phyloP scores from a whole-genome alignment of 2,797 vertebrate species.

The Triplophysa yarkandensis region DNA sequence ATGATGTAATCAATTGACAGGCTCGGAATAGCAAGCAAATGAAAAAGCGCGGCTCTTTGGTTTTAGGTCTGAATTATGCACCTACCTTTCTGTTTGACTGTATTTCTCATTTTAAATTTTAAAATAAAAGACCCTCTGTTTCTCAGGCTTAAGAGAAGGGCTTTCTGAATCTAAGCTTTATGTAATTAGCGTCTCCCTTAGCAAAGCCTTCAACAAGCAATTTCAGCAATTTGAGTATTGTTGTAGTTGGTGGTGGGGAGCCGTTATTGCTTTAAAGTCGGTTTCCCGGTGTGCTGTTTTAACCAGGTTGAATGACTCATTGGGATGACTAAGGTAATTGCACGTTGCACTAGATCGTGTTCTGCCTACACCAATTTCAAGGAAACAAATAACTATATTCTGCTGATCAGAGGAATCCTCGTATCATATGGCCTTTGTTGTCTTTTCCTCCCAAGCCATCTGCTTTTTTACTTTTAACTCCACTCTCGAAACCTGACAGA shows the following conservation, averaged over 20 bases:
- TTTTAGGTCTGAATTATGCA: constrained; percentile 58
- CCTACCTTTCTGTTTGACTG: constrained; percentile 45
- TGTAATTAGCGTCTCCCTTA: constrained; percentile 63
- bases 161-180: constrained; percentile 54
- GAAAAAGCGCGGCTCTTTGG: constrained; percentile 56
- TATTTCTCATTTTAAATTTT: constrained; percentile 57
- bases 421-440: not conserved
- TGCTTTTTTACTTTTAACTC: not conserved
- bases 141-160: constrained; percentile 53
- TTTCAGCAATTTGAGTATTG: constrained; percentile 52
- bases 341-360: constrained; percentile 1
- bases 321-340: constrained; percentile 31
- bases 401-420: constrained; percentile 4
- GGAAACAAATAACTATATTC: constrained; percentile 32
- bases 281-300: constrained; percentile 31
- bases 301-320: constrained; percentile 22
- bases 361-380: constrained; percentile 16
- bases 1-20: constrained; percentile 76
- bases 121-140: constrained; percentile 58
- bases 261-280: constrained; percentile 33
- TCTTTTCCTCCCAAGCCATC: not conserved
- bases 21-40: constrained; percentile 67
- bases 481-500: too few species aligned
- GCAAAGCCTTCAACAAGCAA: constrained; percentile 49
- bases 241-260: constrained; percentile 36